Conservation (phyloP, 1,140 invertebrate species). For the Nasonia vitripennis region DNA sequence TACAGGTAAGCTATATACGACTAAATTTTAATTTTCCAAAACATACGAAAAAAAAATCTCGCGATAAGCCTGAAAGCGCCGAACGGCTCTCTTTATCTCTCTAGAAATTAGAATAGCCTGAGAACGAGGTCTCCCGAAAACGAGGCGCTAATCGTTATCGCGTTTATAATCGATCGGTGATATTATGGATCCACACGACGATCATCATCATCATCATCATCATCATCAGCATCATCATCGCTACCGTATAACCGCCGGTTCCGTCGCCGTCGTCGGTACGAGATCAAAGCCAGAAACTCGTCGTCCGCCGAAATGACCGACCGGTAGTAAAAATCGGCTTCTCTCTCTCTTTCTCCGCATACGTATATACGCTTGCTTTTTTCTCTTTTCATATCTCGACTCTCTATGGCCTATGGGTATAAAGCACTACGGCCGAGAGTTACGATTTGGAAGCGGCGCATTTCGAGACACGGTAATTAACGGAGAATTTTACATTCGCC, state of each 20-base stretch:
- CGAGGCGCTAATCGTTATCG: slow-evolving; percentile 42
- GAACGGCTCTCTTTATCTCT: not conserved
- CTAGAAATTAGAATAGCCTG: not conserved
- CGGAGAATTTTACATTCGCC: slow-evolving; percentile 40
- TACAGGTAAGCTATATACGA: slow-evolving; percentile 62
- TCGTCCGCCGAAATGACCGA: slow-evolving; percentile 25
- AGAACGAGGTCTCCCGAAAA: not conserved
- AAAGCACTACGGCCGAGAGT: slow-evolving; percentile 26
- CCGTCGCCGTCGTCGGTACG: slow-evolving; percentile 21
- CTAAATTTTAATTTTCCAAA: no score
- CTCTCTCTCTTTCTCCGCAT: not conserved
- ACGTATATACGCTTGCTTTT: slow-evolving; percentile 5
- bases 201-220: not conserved
- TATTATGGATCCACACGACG: not conserved
- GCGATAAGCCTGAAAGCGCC: not conserved
- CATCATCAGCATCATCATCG: not conserved
- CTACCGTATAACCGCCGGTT: slow-evolving; percentile 27
- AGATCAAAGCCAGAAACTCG: slow-evolving; percentile 38
- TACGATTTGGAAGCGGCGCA: slow-evolving; percentile 35
- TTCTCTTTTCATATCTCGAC: not conserved
- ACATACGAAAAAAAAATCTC: not conserved
- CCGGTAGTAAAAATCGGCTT: slow-evolving; percentile 47
- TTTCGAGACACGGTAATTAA: slow-evolving; percentile 48
- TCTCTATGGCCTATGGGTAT: not conserved
- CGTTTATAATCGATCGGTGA: slow-evolving; percentile 39